Conservation (phyloP, 2,797 vertebrate species). For the Sphenodon punctatus region DNA sequence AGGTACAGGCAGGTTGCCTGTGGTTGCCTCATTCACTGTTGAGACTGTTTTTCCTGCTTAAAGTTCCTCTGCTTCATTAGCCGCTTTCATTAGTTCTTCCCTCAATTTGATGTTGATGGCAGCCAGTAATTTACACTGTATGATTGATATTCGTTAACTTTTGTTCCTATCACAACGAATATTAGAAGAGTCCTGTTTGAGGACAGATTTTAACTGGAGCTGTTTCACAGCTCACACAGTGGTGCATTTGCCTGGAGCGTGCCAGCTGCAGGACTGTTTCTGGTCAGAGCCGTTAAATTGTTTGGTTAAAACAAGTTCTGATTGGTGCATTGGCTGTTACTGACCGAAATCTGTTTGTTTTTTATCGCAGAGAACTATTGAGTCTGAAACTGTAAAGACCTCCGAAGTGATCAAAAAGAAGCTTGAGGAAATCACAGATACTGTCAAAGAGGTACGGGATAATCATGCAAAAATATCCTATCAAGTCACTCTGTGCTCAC, state of each 20-base stretch:
- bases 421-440: conserved; percentile 85
- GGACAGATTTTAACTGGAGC: not conserved
- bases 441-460: conserved; percentile 87
- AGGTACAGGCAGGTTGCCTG: not conserved
- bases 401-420: conserved; percentile 92
- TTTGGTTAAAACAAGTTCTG: not conserved
- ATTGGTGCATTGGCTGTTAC: not conserved
- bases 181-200: not conserved
- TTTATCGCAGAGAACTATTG: conserved; percentile 88
- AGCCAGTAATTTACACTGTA: not conserved
- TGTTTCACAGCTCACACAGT: not conserved
- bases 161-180: not conserved
- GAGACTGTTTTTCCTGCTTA: no score
- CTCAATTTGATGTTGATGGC: no score
- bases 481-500: not conserved
- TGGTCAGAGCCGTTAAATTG: accelerated
- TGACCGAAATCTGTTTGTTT: not conserved
- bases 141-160: no score
- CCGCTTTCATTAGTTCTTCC: not conserved
- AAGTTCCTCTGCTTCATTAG: not conserved
- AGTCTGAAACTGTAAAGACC: conserved; percentile 93
- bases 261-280: accelerated
- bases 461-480: not conserved
- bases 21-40: not conserved
- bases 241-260: not conserved